Evolutionary conservation across 2,797 vertebrate species (phyloP), one percentile per base, ranked within the genome.

Genomic region (Molossus alvarezi): DNA sequence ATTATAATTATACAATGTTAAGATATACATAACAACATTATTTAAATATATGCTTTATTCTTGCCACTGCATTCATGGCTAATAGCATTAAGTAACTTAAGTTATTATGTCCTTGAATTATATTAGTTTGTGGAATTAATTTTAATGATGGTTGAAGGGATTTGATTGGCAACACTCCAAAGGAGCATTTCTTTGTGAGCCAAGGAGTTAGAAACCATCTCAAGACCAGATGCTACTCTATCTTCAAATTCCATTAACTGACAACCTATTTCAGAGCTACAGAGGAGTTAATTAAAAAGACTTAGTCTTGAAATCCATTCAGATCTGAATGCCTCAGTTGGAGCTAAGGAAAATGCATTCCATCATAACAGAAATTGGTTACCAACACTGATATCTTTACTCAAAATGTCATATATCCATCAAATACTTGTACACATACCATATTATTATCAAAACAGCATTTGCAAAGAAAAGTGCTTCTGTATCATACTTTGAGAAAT

Each of bases 281-380:
- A 92, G 65, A 90, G n/a, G n/a, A 88, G 15, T 93, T 88, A 79
- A 88, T 86, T 60, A 48, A 76, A 91, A 90, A 71, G 51, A 15
- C 48, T 96, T 72, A 83, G n/a, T 94, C 37, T 90, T 76, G 48
- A 92, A 96, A 77, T 87, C 76, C 37, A 72, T 81, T 83, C n/a
- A 76, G 45, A 87, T 80, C 37, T 77, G 23, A 91, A 83, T 0
- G 14, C 58, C 83, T 95, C 71, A 64, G 65, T 65, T 77, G 60
- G 90, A 88, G 51, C 4, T 88, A 93, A 75, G 58, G 75, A 81
- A 92, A 90, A 94, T 93, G 23, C 11, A 14, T 67, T 72, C 11
- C 29, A 21, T 33, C 89, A 20, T 27, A 79, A 88, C 8, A 75
- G 45, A 91, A 88, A 80, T 27, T 18, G 18, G 41, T 55, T 92